Evolutionary conservation across 1,140 invertebrate species (phyloP), one percentile per base, ranked within the genome.

Genomic region (Pseudobourletiella spinata): DNA sequence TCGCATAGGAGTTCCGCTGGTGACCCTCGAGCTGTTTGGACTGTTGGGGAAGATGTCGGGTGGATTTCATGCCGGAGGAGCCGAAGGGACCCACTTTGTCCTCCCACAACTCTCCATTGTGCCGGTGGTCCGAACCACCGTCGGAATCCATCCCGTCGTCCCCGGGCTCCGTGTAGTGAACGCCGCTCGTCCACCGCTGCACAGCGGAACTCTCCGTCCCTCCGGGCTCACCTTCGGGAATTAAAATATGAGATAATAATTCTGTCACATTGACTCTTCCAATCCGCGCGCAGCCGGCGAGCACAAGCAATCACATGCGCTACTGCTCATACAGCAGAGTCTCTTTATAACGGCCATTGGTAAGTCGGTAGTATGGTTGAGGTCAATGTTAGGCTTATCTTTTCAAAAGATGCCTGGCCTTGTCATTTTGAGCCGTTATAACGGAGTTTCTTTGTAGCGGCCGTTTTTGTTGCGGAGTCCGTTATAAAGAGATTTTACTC

Each of bases 51-150:
- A 86, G 78, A 76, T 88, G 87, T 74, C 86, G 81, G 14, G 85
- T 89, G 28, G 84, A 89, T 77, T 88, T 90, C 3, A 85, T 87
- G 44, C 83, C 73, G 26, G 85, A 85, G 3, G 84, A 85, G 67
- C 32, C 46, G 25, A 48, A 46, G 57, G 18, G 39, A 25, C 43
- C 39, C 24, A 56, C 50, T 64, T 60, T 58, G 57, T 67, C 62
- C 52, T 57, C 30, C 59, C 56, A 62, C 59, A 54, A 59, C 60
- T 67, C 66, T 67, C 61, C 66, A 60, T 64, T 67, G 58, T 44
- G 50, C 59, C 57, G 64, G 59, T 61, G 29, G 30, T 52, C 58
- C 55, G 39, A 32, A 15, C 57, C 57, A 25, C 58, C 58, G 30
- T 51, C 52, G 18, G 35, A 42, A 52, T 63, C 61, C 46, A 50